phyloP scores from a whole-genome alignment of 2,113 vertebrate species.

The Mirounga angustirostris region DNA sequence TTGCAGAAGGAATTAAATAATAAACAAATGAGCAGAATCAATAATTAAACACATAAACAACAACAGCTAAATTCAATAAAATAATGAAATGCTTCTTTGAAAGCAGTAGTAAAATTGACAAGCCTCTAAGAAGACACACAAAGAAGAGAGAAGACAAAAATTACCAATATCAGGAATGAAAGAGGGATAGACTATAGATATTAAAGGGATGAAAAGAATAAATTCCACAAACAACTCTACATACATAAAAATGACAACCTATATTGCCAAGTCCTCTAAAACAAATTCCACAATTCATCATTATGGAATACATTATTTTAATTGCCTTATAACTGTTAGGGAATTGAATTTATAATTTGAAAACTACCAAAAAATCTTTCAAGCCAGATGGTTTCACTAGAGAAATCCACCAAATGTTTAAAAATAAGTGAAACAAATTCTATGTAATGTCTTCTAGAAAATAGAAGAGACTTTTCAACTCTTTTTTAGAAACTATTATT shows the following conservation, averaged over 20 bases:
- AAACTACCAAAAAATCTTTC: slow-evolving; percentile 3
- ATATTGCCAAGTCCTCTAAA: background rate
- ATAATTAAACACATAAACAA: background rate
- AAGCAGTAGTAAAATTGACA: background rate
- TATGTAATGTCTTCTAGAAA: slow-evolving; percentile 42
- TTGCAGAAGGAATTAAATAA: background rate
- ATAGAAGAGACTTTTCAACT: background rate
- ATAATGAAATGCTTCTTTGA: background rate
- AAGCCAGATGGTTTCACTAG: slow-evolving; percentile 13
- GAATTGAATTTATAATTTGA: slow-evolving; percentile 20
- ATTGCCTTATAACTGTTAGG: background rate
- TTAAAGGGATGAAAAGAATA: background rate
- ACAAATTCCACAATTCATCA: background rate
- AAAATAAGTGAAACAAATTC: slow-evolving; percentile 51
- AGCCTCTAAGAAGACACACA: background rate
- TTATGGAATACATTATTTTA: background rate
- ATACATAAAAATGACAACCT: background rate
- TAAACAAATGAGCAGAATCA: background rate
- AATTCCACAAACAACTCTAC: background rate
- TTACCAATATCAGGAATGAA: background rate
- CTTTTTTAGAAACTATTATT: slow-evolving; percentile 45
- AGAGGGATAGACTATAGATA: background rate
- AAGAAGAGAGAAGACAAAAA: background rate
- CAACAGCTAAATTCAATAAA: slow-evolving; percentile 4
- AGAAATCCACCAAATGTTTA: slow-evolving; percentile 49